Percentiles rank a stretch among this genome's conserved stretches.
Conservation (phyloP, 2,113 vertebrate genomes). For the Passer montanus region DNA sequence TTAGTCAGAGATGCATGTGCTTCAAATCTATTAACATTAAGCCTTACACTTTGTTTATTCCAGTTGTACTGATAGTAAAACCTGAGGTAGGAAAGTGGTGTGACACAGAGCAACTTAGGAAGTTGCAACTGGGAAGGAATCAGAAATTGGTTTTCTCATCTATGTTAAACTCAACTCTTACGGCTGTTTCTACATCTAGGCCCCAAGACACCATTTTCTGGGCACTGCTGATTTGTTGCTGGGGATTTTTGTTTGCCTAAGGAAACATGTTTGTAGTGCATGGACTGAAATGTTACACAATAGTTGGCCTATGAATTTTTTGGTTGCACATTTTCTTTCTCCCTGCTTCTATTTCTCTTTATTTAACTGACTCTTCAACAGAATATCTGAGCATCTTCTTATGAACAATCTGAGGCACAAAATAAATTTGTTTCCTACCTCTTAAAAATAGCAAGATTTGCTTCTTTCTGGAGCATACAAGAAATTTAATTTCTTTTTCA, state of each 20-base stretch:
- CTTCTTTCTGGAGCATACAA: not conserved
- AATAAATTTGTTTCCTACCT: not conserved
- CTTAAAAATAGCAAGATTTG: not conserved
- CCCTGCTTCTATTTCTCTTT: not conserved
- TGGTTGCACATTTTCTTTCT: not conserved
- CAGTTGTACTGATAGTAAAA: not conserved
- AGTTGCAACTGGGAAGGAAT: not conserved
- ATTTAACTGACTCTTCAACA: not conserved
- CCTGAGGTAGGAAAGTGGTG: not conserved
- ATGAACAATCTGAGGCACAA: not conserved
- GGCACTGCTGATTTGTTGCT: not conserved
- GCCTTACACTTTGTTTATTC: not conserved
- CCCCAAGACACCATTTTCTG: not conserved
- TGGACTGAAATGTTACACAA: not conserved
- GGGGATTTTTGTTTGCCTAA: not conserved
- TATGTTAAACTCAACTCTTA: not conserved
- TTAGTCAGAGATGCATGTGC: not conserved
- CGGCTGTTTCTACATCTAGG: not conserved
- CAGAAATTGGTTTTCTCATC: not conserved
- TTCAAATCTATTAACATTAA: not conserved
- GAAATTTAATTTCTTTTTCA: constrained; percentile 26
- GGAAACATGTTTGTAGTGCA: not conserved
- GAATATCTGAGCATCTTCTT: not conserved
- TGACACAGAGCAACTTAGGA: not conserved
- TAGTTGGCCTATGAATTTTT: not conserved